Evolutionary conservation across 2,888 invertebrate genomes (phyloP).

Genomic region (Drosophila cognata): DNA sequence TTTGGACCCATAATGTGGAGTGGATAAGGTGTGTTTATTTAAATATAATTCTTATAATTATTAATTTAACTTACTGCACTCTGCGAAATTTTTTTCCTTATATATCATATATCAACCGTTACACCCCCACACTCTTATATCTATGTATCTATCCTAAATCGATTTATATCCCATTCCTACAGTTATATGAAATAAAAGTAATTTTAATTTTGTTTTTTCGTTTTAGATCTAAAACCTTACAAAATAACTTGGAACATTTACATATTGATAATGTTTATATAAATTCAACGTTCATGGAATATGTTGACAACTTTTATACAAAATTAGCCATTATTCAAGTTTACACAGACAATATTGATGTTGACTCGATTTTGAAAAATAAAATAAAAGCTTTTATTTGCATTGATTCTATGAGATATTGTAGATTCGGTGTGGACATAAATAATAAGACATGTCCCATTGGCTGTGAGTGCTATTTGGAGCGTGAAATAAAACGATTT

Average conservation of each 20-base stretch:
- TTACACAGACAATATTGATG: accelerated
- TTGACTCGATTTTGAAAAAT: not conserved
- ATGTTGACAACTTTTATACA: not conserved
- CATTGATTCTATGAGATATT: accelerated
- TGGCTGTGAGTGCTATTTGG: not conserved
- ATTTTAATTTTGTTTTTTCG: not conserved
- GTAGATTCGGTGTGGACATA: not conserved
- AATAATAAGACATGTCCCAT: not conserved
- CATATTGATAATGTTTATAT: not conserved
- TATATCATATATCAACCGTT: too few species aligned
- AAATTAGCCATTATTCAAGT: not conserved
- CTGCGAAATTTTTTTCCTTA: too few species aligned
- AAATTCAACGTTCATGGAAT: not conserved
- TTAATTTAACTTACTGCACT: too few species aligned
- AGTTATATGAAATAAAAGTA: not conserved
- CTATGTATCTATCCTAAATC: too few species aligned
- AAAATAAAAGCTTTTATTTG: not conserved
- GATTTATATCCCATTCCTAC: too few species aligned
- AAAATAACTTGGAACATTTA: not conserved
- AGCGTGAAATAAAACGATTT: not conserved
- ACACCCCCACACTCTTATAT: too few species aligned
- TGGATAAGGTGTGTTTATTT: not conserved
- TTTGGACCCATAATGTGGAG: too few species aligned
- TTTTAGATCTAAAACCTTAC: not conserved
- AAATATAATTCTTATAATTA: too few species aligned